phyloP scores from a whole-genome alignment of 2,888 invertebrate genomes.

The Latrodectus elegans region DNA sequence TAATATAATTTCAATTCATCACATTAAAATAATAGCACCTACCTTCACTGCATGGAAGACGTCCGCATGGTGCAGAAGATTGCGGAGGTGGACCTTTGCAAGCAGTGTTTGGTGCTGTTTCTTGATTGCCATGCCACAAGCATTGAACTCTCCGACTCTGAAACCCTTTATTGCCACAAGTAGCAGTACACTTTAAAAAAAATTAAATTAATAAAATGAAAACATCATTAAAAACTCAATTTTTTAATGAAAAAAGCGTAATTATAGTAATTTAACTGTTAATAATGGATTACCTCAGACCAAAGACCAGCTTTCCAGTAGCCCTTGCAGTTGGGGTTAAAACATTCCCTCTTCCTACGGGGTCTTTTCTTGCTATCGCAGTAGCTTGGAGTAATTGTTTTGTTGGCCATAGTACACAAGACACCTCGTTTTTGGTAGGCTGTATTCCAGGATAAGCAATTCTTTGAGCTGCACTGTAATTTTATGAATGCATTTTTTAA shows the following conservation, averaged over 20 bases:
- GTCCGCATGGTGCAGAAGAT: slow-evolving; percentile 85
- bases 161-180: slow-evolving; percentile 87
- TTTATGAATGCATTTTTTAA: slow-evolving; percentile 52
- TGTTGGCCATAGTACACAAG: slow-evolving; percentile 74
- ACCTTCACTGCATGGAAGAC: slow-evolving; percentile 72
- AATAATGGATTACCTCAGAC: slow-evolving; percentile 73
- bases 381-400: slow-evolving; percentile 73
- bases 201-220: background rate
- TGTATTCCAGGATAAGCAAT: slow-evolving; percentile 73
- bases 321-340: slow-evolving; percentile 74
- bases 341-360: slow-evolving; percentile 74
- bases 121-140: slow-evolving; percentile 90
- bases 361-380: slow-evolving; percentile 75
- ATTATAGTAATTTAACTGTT: too few relatives aligned
- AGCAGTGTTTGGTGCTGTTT: slow-evolving; percentile 85
- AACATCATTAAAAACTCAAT: background rate
- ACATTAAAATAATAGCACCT: background rate
- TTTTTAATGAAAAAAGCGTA: too few relatives aligned
- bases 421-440: slow-evolving; percentile 75
- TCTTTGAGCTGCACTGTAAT: slow-evolving; percentile 74
- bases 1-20: too few relatives aligned
- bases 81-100: slow-evolving; percentile 87
- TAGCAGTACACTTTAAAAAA: slow-evolving; percentile 82
- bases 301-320: slow-evolving; percentile 76
- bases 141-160: slow-evolving; percentile 92